These are phyloP conservation scores for Lasioglossum figueresi DNA, from an alignment of 2,888 invertebrate genomes.

Conservation along the genomic window DNA sequence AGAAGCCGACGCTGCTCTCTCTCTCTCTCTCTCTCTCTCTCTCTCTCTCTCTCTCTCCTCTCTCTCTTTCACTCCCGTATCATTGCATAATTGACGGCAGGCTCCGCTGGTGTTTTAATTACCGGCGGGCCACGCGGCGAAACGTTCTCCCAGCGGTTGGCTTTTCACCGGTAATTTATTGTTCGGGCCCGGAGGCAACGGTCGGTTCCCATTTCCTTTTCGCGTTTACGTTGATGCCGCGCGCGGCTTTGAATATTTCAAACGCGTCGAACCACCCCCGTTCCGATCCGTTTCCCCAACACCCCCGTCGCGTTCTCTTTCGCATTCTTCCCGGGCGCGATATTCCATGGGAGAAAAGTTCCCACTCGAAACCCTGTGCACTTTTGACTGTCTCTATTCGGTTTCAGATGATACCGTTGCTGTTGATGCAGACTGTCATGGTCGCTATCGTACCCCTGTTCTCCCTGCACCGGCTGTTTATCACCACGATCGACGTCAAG, in stretches of 20 bases:
- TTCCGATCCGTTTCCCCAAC: neutral
- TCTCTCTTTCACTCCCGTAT: conserved; percentile 4
- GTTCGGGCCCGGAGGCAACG: neutral
- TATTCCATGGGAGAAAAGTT: neutral
- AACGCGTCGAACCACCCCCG: conserved; percentile 12
- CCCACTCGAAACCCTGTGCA: neutral
- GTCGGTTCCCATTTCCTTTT: conserved; percentile 13
- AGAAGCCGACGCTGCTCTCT: neutral
- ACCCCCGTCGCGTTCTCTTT: neutral
- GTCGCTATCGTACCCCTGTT: conserved; percentile 68
- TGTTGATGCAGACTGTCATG: conserved; percentile 60
- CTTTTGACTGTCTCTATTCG: neutral
- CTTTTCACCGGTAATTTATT: conserved; percentile 31
- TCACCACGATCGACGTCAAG: conserved; percentile 81
- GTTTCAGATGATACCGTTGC: conserved; percentile 79
- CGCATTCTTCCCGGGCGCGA: neutral
- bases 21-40: neutral
- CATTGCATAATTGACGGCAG: conserved; percentile 32
- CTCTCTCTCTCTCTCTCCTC: too few species aligned
- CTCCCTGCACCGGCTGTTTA: conserved; percentile 70
- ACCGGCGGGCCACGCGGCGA: conserved; percentile 9
- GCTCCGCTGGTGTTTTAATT: conserved; percentile 33
- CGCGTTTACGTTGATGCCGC: conserved; percentile 3
- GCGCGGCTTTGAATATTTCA: conserved; percentile 27
- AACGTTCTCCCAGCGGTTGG: conserved; percentile 14